A percentile compares a stretch with the other conserved stretches of the same genome.
phyloP scores from a whole-genome alignment of 2,797 vertebrate genomes.

The Microcaecilia unicolor region DNA sequence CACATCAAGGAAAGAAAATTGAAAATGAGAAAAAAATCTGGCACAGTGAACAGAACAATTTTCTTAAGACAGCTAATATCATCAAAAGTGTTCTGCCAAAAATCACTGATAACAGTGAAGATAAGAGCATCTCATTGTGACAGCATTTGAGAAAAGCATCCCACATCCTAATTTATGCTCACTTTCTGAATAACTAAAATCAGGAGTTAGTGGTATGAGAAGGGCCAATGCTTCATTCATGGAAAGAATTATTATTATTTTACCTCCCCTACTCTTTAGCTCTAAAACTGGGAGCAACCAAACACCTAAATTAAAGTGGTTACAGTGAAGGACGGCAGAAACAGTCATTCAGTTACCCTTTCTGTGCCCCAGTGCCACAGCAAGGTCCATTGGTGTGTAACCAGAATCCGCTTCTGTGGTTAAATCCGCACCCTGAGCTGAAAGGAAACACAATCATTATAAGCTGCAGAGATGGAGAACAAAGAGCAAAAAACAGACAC shows the following conservation, averaged over 20 bases:
- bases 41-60: not conserved
- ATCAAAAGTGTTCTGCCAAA: not conserved
- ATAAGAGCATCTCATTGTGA: too few species aligned
- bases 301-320: too few species aligned
- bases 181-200: too few species aligned
- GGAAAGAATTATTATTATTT: too few species aligned
- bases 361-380: conserved; percentile 82
- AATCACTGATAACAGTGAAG: not conserved
- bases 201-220: too few species aligned
- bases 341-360: conserved; percentile 79
- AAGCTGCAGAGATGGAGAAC: not conserved
- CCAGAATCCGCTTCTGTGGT: conserved; percentile 90
- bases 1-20: conserved; percentile 8
- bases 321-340: too few species aligned
- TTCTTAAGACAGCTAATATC: not conserved
- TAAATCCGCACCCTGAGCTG: conserved; percentile 83
- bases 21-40: not conserved
- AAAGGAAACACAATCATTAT: not conserved
- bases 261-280: too few species aligned
- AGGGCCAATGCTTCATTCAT: too few species aligned
- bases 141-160: too few species aligned
- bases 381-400: conserved; percentile 91
- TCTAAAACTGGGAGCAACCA: too few species aligned
- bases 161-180: too few species aligned
- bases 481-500: too few species aligned